A percentile compares a stretch with the other conserved stretches of the same genome.
Conservation (phyloP, 2,888 invertebrate species). For the Dione juno region DNA sequence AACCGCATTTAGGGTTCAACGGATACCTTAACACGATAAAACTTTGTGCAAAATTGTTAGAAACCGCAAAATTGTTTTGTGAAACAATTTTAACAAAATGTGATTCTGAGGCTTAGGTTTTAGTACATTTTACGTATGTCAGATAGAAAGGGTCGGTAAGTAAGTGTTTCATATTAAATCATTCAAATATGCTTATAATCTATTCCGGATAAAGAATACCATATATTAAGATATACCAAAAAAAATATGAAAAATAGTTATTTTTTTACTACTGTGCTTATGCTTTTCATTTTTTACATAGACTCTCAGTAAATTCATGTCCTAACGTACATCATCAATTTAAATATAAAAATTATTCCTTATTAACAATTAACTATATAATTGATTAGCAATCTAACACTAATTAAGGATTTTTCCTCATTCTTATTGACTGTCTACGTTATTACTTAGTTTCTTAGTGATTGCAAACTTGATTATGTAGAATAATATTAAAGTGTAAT, state of each 20-base stretch:
- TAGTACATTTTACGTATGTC: not conserved
- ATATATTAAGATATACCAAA: too few relatives aligned
- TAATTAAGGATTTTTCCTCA: not conserved
- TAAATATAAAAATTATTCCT: not conserved
- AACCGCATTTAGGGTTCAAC: constrained; percentile 43
- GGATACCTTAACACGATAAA: constrained; percentile 25
- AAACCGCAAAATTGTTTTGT: not conserved
- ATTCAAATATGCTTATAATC: too few relatives aligned
- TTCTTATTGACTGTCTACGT: too few relatives aligned
- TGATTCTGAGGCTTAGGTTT: not conserved
- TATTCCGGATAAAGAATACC: too few relatives aligned
- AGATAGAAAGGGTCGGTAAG: not conserved
- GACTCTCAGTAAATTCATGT: not conserved
- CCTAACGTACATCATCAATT: not conserved
- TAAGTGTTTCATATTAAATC: too few relatives aligned
- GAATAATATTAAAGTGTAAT: not conserved
- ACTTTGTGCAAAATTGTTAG: constrained; percentile 5
- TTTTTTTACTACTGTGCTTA: too few relatives aligned
- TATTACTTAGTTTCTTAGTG: too few relatives aligned
- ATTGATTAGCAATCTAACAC: too few relatives aligned
- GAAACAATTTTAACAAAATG: not conserved
- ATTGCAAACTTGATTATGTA: not conserved
- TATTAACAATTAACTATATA: not conserved
- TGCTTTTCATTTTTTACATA: too few relatives aligned
- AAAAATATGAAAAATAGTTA: too few relatives aligned